phyloP scores from a whole-genome alignment of 2,113 vertebrate genomes.

The Alethe diademata region DNA sequence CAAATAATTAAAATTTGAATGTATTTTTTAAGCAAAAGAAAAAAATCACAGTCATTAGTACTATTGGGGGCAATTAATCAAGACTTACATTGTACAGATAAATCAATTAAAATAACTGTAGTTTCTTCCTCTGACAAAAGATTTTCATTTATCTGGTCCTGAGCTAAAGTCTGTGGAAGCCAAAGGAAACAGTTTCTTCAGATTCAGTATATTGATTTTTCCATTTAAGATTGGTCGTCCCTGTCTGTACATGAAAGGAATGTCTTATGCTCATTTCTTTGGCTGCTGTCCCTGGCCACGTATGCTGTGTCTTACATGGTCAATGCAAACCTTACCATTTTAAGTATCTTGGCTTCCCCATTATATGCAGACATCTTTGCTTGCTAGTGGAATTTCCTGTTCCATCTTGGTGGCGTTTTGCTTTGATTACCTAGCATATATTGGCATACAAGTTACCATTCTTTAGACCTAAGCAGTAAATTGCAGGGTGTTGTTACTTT shows the following conservation, averaged over 20 bases:
- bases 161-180: not conserved
- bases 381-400: not conserved
- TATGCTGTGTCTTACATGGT: not conserved
- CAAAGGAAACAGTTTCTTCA: not conserved
- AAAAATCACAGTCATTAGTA: accelerated
- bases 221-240: not conserved
- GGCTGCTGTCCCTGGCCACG: not conserved
- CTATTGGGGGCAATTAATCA: not conserved
- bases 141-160: not conserved
- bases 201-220: not conserved
- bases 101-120: not conserved
- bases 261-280: not conserved
- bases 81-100: not conserved
- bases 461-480: not conserved
- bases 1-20: not conserved
- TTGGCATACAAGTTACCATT: not conserved
- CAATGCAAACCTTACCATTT: not conserved
- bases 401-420: not conserved
- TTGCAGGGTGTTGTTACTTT: not conserved
- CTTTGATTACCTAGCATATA: not conserved
- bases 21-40: not conserved
- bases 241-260: not conserved
- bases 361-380: accelerated
- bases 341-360: accelerated
- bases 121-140: not conserved